phyloP scores from a whole-genome alignment of 2,888 invertebrate species.

The Melolontha melolontha region DNA sequence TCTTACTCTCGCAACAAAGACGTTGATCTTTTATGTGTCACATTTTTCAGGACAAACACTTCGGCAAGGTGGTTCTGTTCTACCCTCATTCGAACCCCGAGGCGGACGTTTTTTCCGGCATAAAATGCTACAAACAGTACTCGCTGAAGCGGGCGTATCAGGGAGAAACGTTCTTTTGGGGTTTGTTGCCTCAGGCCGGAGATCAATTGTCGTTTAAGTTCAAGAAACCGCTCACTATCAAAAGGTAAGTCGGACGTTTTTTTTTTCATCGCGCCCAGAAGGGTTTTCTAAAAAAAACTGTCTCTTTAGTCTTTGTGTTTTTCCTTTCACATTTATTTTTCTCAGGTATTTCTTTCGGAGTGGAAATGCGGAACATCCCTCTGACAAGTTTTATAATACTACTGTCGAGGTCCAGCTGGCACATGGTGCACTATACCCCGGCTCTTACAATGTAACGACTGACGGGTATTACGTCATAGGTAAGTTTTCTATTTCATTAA shows the following conservation, averaged over 20 bases:
- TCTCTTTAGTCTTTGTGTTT: conserved; percentile 5
- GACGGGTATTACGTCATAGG: conserved; percentile 80
- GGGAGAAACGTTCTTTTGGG: conserved; percentile 94
- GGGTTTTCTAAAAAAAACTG: conserved; percentile 12
- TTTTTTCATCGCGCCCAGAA: conserved; percentile 2
- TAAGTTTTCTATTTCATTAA: conserved; percentile 58
- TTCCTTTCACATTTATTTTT: conserved; percentile 46
- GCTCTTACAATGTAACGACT: conserved; percentile 72
- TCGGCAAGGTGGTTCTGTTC: conserved; percentile 84
- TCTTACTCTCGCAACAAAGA: conserved; percentile 1
- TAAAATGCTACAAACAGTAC: conserved; percentile 84
- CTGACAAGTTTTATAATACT: conserved; percentile 89
- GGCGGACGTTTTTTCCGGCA: conserved; percentile 76
- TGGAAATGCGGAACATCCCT: conserved; percentile 90
- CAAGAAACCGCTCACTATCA: conserved; percentile 75
- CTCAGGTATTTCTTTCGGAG: conserved; percentile 84
- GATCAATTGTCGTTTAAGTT: conserved; percentile 87
- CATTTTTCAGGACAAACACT: conserved; percentile 80
- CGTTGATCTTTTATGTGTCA: conserved; percentile 3
- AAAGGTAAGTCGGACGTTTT: conserved; percentile 69
- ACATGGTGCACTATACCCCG: conserved; percentile 59
- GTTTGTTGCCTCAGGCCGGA: conserved; percentile 83
- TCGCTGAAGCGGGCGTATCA: conserved; percentile 84
- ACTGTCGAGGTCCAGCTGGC: conserved; percentile 83
- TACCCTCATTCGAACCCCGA: conserved; percentile 85